Percentiles rank a stretch among this genome's conserved stretches.
Conservation (phyloP, 2,797 vertebrate species). For the Setipinna tenuifilis region DNA sequence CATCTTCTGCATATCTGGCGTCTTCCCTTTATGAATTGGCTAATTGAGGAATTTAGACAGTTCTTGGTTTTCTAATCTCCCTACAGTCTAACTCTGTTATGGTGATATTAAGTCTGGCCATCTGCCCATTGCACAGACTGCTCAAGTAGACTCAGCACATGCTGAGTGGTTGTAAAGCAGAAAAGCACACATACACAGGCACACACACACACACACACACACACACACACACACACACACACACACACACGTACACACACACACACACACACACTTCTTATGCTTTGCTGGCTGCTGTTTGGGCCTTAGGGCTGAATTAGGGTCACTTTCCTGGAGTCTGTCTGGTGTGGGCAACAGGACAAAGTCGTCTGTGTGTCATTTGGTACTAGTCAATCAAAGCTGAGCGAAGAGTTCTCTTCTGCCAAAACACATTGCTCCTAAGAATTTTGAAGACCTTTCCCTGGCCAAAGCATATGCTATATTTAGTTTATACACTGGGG, state of each 20-base stretch:
- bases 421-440: background rate
- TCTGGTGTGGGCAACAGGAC: background rate
- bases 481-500: background rate
- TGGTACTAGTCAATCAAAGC: background rate
- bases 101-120: conserved; percentile 2
- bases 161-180: background rate
- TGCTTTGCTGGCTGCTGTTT: background rate
- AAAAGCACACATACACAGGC: background rate
- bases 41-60: background rate
- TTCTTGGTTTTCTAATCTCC: background rate
- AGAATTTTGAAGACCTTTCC: background rate
- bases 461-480: background rate
- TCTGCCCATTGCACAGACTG: conserved; percentile 4
- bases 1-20: background rate
- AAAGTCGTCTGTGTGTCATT: background rate
- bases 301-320: background rate
- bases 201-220: background rate
- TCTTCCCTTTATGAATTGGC: background rate
- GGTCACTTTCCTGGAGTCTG: background rate
- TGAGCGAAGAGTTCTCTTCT: background rate
- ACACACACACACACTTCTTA: background rate
- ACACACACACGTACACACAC: background rate
- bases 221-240: conserved; percentile 14
- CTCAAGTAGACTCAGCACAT: background rate
- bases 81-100: background rate